Base-by-base conservation (phyloP, 2,797 vertebrate genomes). In the Eulemur rubriventer region DNA sequence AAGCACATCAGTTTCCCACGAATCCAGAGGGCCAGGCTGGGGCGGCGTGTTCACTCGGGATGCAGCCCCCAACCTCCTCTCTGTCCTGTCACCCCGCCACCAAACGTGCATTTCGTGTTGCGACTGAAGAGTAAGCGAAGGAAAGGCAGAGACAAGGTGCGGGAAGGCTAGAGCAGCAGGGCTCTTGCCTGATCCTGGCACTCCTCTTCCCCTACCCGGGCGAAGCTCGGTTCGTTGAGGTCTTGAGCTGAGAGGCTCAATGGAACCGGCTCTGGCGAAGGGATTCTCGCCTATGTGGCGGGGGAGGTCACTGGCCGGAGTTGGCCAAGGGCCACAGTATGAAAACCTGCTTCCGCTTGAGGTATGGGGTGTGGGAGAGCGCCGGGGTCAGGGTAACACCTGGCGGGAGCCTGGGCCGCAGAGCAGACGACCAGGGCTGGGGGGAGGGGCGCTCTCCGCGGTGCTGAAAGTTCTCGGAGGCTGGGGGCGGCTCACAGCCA, bases 401-500 rank as follows among this genome's bases (percentile, higher is more conserved):
- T 43, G 35, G 0, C 18, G 13, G 24, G 7, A 41, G 28, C 22
- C 38, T 13, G 35, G 7, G 61, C 48, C 2, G 2, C 43, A 2
- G 38, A 26, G 8, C 8, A 0, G 0, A 8, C 16, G 35, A 1
- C 7, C 3, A 2, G 57, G 57, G 57, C 57, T 10, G 12, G 57
- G 26, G n/a, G 1, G 1, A 0, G 0, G 0, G 83, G 52, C 33
- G 84, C 98, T 98, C 98, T 98, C 98, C 98, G 13, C 0, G 98
- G 98, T 98, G 78, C 98, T 98, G 98, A 98, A 99, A 75, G 96
- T 96, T 96, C 93, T 81, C 24, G 2, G 30, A 1, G 22, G 11
- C 46, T 4, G 30, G 13, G 12, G 41, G 48, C 43, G 35, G 48
- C 41, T 9, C 20, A 2, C 20, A 0, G 9, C 50, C 10, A 20